These are phyloP conservation scores for Ceratosolen fusciceps DNA, from an alignment of 1,140 invertebrate species.

Conservation along the genomic window DNA sequence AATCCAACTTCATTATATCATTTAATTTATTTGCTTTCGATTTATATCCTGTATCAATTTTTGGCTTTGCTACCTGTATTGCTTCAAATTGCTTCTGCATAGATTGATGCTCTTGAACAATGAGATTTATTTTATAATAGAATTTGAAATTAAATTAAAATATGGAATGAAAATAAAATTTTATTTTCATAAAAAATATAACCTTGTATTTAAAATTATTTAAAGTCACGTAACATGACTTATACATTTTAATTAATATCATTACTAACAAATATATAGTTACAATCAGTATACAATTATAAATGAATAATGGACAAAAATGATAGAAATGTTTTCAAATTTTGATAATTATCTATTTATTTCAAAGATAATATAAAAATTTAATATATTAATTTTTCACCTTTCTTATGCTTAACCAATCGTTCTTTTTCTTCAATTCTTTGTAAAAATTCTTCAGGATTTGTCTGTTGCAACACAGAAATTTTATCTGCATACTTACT, in stretches of 20 bases:
- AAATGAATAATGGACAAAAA: not conserved
- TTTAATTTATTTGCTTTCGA: slow-evolving; percentile 69
- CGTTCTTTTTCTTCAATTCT: slow-evolving; percentile 76
- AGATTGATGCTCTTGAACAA: slow-evolving; percentile 58
- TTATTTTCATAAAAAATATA: slow-evolving; percentile 17
- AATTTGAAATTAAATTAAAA: slow-evolving; percentile 13
- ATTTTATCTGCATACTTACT: slow-evolving; percentile 88
- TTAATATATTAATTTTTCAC: slow-evolving; percentile 50
- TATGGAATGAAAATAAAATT: slow-evolving; percentile 3
- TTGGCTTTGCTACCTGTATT: slow-evolving; percentile 63
- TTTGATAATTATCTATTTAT: not conserved
- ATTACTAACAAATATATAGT: not conserved
- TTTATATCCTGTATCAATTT: slow-evolving; percentile 69
- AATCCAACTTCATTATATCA: slow-evolving; percentile 85
- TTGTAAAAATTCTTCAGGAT: slow-evolving; percentile 82
- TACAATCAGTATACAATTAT: too few relatives aligned
- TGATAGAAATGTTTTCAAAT: not conserved
- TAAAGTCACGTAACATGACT: too few relatives aligned
- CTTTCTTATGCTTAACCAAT: slow-evolving; percentile 68
- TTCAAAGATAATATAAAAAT: not conserved
- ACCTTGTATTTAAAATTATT: slow-evolving; percentile 36
- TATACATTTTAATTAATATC: not conserved
- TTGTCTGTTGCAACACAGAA: slow-evolving; percentile 79
- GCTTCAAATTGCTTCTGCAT: slow-evolving; percentile 56
- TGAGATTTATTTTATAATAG: slow-evolving; percentile 49